These are phyloP conservation scores for Thaumatotibia leucotreta DNA, from an alignment of 1,140 invertebrate species.

Conservation along the genomic window DNA sequence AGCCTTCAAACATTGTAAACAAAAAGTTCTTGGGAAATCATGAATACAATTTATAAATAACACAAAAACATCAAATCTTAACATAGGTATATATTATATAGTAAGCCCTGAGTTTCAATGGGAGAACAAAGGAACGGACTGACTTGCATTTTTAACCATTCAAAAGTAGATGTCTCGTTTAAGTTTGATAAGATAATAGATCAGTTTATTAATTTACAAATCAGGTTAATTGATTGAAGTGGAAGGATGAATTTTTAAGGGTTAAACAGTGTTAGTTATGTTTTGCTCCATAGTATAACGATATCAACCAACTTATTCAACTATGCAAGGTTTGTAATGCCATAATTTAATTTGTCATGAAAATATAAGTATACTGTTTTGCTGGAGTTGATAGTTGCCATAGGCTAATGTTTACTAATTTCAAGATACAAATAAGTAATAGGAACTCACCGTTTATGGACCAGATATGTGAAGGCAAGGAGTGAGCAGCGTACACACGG, in stretches of 20 bases:
- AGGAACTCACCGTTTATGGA: slow-evolving; percentile 88
- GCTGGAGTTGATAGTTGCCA: too few relatives aligned
- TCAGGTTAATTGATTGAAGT: neutral
- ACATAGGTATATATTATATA: neutral
- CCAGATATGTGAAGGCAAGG: slow-evolving; percentile 93
- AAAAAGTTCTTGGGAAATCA: neutral
- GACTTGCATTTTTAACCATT: neutral
- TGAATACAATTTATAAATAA: too few relatives aligned
- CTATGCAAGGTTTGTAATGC: too few relatives aligned
- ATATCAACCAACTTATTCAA: too few relatives aligned
- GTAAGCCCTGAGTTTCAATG: neutral
- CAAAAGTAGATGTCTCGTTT: neutral
- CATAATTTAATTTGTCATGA: too few relatives aligned
- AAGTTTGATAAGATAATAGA: neutral
- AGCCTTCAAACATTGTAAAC: too few relatives aligned
- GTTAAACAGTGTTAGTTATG: too few relatives aligned
- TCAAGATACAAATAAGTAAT: neutral
- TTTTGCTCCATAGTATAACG: too few relatives aligned
- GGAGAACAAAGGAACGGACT: neutral
- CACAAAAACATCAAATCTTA: too few relatives aligned
- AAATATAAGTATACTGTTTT: too few relatives aligned
- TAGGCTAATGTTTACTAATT: neutral
- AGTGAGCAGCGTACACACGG: slow-evolving; percentile 90
- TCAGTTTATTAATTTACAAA: neutral
- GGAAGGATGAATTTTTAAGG: too few relatives aligned